These are phyloP conservation scores for Macquaria australasica DNA, from an alignment of 2,113 vertebrate genomes.

Conservation along the genomic window DNA sequence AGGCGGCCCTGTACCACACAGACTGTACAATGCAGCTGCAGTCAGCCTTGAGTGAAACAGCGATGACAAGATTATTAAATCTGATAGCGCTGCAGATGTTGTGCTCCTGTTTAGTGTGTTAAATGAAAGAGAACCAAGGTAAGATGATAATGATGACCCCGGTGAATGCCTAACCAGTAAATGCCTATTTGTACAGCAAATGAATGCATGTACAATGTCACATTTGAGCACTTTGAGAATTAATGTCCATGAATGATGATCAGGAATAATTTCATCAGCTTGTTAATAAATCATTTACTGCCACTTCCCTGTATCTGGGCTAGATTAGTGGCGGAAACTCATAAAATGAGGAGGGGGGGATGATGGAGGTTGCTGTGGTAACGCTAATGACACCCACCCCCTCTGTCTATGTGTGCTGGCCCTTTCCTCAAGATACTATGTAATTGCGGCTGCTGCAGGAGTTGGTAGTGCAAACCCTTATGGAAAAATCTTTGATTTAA, in stretches of 20 bases:
- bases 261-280: conserved; percentile 75
- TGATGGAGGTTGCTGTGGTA: conserved; percentile 73
- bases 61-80: conserved; percentile 61
- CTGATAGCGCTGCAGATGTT: conserved; percentile 52
- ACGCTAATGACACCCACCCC: conserved; percentile 75
- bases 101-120: conserved; percentile 30
- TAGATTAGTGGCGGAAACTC: conserved; percentile 69
- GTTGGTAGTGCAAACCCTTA: conserved; percentile 41
- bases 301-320: conserved; percentile 62
- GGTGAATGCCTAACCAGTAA: conserved; percentile 49
- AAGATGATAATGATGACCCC: conserved; percentile 60
- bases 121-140: conserved; percentile 59
- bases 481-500: conserved; percentile 21
- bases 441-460: conserved; percentile 61
- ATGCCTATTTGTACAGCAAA: conserved; percentile 71
- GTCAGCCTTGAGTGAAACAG: conserved; percentile 41
- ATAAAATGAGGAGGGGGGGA: conserved; percentile 53
- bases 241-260: conserved; percentile 76
- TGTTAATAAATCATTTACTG: conserved; percentile 80
- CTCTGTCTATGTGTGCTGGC: conserved; percentile 48
- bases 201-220: conserved; percentile 72
- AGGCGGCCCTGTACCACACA: background rate
- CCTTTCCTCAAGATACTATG: conserved; percentile 51
- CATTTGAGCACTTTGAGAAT: conserved; percentile 62
- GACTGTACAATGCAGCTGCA: conserved; percentile 17